Conservation (phyloP, 2,113 vertebrate genomes). For the Condylura cristata region DNA sequence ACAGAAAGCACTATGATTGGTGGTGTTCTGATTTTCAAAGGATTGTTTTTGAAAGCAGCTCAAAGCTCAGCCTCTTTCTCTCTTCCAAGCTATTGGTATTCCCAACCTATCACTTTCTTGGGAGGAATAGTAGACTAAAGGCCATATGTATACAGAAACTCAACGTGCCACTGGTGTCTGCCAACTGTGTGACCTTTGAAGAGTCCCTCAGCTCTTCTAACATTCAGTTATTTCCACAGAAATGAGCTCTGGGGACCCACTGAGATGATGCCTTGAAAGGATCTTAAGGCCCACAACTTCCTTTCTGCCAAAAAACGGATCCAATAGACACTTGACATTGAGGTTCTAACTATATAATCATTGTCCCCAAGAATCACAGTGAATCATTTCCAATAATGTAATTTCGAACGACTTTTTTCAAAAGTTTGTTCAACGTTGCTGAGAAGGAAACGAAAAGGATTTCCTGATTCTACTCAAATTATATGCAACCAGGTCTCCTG, state of each 20-base stretch:
- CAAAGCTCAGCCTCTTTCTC: not conserved
- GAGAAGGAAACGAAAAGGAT: not conserved
- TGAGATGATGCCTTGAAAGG: too few relatives aligned
- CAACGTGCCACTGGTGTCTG: not conserved
- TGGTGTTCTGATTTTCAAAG: not conserved
- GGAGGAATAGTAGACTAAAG: not conserved
- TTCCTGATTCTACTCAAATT: not conserved
- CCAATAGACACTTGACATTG: not conserved
- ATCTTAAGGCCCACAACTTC: not conserved
- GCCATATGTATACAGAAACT: not conserved
- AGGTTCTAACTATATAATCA: not conserved
- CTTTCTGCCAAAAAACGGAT: not conserved
- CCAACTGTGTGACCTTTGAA: not conserved
- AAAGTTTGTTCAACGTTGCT: not conserved
- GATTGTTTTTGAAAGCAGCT: not conserved
- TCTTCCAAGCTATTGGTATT: not conserved
- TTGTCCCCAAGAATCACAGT: not conserved
- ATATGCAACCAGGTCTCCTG: not conserved
- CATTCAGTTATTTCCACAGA: not conserved
- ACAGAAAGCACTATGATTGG: not conserved
- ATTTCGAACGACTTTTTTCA: not conserved
- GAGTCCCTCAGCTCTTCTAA: not conserved
- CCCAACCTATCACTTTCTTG: not conserved
- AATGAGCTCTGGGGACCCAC: not conserved
- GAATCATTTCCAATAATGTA: not conserved